These are phyloP conservation scores for Xanthostigma xanthostigma DNA, from an alignment of 2,888 invertebrate genomes.

Conservation along the genomic window DNA sequence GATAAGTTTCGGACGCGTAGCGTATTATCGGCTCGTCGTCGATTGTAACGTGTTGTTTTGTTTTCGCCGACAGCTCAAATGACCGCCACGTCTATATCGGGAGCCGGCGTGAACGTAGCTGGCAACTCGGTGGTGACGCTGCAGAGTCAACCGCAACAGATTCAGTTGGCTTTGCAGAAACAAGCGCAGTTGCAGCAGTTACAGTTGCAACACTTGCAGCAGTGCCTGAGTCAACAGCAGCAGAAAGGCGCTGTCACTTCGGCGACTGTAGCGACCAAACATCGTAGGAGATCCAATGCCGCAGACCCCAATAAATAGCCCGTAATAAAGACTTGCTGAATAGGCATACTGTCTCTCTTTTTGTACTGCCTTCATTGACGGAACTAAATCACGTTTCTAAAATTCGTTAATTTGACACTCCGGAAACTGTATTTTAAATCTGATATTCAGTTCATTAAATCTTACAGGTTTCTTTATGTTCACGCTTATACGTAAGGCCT, in stretches of 20 bases:
- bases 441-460: no score
- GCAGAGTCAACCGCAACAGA: constrained; percentile 11
- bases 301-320: constrained; percentile 25
- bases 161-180: constrained; percentile 21
- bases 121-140: constrained; percentile 9
- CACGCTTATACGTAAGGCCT: no score
- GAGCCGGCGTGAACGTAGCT: neutral
- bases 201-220: constrained; percentile 25
- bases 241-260: constrained; percentile 10
- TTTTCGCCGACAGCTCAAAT: neutral
- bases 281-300: constrained; percentile 25
- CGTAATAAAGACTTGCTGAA: neutral
- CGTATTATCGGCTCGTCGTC: neutral
- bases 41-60: neutral
- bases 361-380: no score
- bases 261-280: constrained; percentile 21
- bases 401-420: no score
- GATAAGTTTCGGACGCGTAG: neutral
- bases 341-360: no score
- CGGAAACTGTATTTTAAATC: no score
- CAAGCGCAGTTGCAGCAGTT: constrained; percentile 26
- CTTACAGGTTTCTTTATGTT: no score
- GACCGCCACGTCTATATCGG: neutral
- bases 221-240: constrained; percentile 23
- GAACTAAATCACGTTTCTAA: no score